A percentile compares a stretch with the other conserved stretches of the same genome.
Evolutionary conservation across 2,888 invertebrate species (phyloP).

Genomic region (Acrobasis consociella): DNA sequence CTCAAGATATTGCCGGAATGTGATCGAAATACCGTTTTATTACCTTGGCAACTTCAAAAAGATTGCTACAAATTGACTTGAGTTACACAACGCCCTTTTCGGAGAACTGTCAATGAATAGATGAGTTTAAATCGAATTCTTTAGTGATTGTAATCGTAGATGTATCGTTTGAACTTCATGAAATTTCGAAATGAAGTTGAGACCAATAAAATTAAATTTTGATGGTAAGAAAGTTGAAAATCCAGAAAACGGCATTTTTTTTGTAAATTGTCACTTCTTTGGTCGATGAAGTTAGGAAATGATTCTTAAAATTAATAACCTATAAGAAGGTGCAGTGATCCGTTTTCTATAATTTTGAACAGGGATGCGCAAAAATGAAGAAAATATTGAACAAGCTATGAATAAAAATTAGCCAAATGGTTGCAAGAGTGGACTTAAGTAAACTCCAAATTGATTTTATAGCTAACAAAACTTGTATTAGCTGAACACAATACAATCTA

Average conservation of each 20-base stretch:
- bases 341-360: too few relatives aligned
- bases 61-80: constrained; percentile 1
- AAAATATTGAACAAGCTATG: too few relatives aligned
- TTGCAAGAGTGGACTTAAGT: not conserved
- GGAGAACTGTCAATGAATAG: not conserved
- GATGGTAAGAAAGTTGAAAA: too few relatives aligned
- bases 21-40: constrained; percentile 12
- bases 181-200: not conserved
- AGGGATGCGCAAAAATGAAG: too few relatives aligned
- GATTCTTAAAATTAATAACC: too few relatives aligned
- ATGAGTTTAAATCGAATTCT: not conserved
- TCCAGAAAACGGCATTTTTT: too few relatives aligned
- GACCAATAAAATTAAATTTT: not conserved
- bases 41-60: constrained; percentile 4
- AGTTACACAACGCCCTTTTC: not conserved
- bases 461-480: not conserved
- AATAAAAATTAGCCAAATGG: not conserved
- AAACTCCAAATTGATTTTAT: not conserved
- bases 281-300: too few relatives aligned
- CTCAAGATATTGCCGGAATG: constrained; percentile 17
- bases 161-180: not conserved
- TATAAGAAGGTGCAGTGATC: too few relatives aligned
- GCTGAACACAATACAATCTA: constrained; percentile 1
- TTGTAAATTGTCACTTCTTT: too few relatives aligned
- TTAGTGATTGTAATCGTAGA: not conserved